Percentiles rank a stretch among this genome's conserved stretches.
phyloP scores from a whole-genome alignment of 2,113 vertebrate genomes.

The Larimichthys polyactis region DNA sequence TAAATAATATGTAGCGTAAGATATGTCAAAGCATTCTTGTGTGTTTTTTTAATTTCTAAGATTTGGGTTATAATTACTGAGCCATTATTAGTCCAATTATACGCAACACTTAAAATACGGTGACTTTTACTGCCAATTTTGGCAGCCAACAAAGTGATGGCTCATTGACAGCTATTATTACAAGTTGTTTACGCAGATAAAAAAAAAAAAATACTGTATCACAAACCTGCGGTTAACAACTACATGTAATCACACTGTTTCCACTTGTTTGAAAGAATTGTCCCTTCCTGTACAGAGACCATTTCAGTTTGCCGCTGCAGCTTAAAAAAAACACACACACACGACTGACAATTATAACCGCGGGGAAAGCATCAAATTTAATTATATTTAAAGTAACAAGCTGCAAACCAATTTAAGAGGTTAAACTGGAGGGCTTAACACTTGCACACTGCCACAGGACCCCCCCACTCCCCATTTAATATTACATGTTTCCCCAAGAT shows the following conservation, averaged over 20 bases:
- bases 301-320: neutral
- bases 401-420: conserved; percentile 11
- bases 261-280: conserved; percentile 26
- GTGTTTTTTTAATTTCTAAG: conserved; percentile 7
- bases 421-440: neutral
- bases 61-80: neutral
- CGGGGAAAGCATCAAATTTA: neutral
- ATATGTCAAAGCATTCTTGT: neutral
- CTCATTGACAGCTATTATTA: conserved; percentile 13
- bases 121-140: neutral
- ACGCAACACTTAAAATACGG: conserved; percentile 22
- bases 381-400: conserved; percentile 9
- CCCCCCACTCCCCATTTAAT: neutral
- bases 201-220: neutral
- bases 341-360: neutral
- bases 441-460: neutral
- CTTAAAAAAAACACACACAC: no score
- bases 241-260: conserved; percentile 26
- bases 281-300: neutral
- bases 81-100: conserved; percentile 4
- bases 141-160: neutral
- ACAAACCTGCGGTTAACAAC: conserved; percentile 29
- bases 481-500: neutral
- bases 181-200: conserved; percentile 3
- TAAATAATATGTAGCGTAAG: neutral